Conservation (phyloP, 2,113 vertebrate species). For the Corynorhinus townsendii region DNA sequence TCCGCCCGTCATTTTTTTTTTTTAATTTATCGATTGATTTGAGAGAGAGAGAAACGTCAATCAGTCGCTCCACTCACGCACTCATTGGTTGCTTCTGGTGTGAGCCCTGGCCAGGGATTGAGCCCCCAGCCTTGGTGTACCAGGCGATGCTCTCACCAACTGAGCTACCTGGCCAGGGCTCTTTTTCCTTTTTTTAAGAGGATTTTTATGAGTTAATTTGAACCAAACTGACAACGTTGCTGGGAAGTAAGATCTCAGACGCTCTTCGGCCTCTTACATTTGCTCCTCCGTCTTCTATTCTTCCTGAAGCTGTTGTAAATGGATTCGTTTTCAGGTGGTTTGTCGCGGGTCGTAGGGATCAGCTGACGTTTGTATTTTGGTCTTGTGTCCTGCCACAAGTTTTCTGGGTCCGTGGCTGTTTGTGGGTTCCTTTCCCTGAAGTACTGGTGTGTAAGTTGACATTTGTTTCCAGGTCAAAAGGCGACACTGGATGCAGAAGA, state of each 20-base stretch:
- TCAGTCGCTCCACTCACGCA: background rate
- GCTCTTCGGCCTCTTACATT: background rate
- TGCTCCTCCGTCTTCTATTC: background rate
- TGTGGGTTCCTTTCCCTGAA: background rate
- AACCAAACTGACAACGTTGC: background rate
- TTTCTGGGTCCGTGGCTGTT: background rate
- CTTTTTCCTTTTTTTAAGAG: background rate
- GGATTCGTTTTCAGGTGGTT: background rate
- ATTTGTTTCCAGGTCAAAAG: slow-evolving; percentile 85
- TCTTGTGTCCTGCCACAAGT: background rate
- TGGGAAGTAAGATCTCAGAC: background rate
- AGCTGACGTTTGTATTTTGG: background rate
- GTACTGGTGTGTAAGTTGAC: background rate
- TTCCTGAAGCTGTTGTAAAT: background rate
- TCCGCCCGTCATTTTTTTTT: rapidly evolving
- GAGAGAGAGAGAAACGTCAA: background rate
- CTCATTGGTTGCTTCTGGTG: background rate
- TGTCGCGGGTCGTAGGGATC: background rate
- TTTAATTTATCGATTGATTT: background rate
- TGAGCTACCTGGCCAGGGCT: background rate
- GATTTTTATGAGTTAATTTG: background rate
- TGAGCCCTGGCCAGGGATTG: background rate
- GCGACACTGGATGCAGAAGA: slow-evolving; percentile 86
- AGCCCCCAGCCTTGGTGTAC: no score
- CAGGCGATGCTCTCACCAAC: background rate